These are phyloP conservation scores for Brachionichthys hirsutus DNA, from an alignment of 2,113 vertebrate genomes.

Conservation along the genomic window DNA sequence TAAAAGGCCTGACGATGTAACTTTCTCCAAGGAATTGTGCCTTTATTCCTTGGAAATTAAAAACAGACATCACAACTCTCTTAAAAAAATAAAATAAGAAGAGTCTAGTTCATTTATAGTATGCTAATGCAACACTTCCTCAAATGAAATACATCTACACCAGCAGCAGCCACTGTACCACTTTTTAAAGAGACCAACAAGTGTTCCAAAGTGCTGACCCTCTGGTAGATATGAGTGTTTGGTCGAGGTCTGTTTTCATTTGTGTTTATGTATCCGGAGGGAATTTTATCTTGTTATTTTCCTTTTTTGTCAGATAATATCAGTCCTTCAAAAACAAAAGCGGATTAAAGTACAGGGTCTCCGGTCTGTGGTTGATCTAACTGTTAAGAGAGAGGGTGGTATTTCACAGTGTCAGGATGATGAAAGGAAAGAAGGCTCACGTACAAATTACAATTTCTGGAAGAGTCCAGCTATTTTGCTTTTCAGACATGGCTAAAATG, in stretches of 20 bases:
- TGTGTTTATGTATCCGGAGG: background rate
- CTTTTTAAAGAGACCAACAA: too few relatives aligned
- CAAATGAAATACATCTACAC: too few relatives aligned
- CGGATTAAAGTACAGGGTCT: constrained; percentile 26
- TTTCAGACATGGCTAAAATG: background rate
- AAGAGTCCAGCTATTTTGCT: background rate
- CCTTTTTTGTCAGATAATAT: constrained; percentile 23
- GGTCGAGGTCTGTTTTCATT: background rate
- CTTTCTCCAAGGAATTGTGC: constrained; percentile 10
- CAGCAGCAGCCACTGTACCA: too few relatives aligned
- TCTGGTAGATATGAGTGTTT: too few relatives aligned
- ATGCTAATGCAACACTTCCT: too few relatives aligned
- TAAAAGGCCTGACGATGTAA: constrained; percentile 25
- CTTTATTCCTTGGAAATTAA: constrained; percentile 3
- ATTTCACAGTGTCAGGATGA: constrained; percentile 42
- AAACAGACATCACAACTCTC: background rate
- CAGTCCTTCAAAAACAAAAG: constrained; percentile 31
- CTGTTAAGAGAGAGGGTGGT: constrained; percentile 53
- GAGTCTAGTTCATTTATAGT: too few relatives aligned
- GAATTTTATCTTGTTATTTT: constrained; percentile 19
- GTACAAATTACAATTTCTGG: constrained; percentile 20
- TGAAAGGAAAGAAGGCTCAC: constrained; percentile 16
- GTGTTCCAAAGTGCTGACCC: too few relatives aligned
- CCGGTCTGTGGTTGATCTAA: constrained; percentile 24
- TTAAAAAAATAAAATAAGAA: background rate